Evolutionary conservation across 2,888 invertebrate genomes (phyloP), one percentile per base, ranked within the genome.

Genomic region (Scrobipalpa costella): DNA sequence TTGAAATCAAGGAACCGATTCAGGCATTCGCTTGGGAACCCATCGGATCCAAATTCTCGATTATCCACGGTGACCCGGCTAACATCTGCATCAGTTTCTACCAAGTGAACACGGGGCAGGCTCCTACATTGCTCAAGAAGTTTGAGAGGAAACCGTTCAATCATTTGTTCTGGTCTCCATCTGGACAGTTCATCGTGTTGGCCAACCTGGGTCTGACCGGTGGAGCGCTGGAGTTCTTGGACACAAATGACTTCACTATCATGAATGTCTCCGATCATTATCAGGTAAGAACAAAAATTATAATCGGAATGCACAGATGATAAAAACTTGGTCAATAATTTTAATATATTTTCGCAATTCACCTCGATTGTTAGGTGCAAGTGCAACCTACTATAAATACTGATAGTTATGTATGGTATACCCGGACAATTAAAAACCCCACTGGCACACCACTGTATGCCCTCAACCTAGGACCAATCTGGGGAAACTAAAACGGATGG

Each of bases 1-100:
- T 99, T 0, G 99, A 99, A 86, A 96, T 98, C 67, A 98, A 99
- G 83, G 97, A 97, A 77, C 94, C 96, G 0, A 97, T 97, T 64
- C 95, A 97, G 77, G 98, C 98, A 0, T 99, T 99, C 79, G 98
- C 98, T 0, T 99, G 99, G 99, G 99, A 99, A 83, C 99, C 99
- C 0, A 93, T 97, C 7, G 99, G 99, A 1, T 96, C 95, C 59
- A 99, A 98, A 82, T 99, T 99, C 86, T 96, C 98, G 0, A 98
- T 99, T 63, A 98, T 99, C 69, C 98, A 99, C 72, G 99, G 99
- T 0, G 99, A 99, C 79, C 91, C 93, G 0, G 92, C 92, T 8
- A 97, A 96, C 75, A 95, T 96, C 57, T 95, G 93, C 73, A 98
- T 98, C 27, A 97, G 97, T 76, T 98, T 99, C 89, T 99, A 98